Evolutionary conservation across 2,113 vertebrate genomes (phyloP).

Genomic region (Barnardius zonarius): DNA sequence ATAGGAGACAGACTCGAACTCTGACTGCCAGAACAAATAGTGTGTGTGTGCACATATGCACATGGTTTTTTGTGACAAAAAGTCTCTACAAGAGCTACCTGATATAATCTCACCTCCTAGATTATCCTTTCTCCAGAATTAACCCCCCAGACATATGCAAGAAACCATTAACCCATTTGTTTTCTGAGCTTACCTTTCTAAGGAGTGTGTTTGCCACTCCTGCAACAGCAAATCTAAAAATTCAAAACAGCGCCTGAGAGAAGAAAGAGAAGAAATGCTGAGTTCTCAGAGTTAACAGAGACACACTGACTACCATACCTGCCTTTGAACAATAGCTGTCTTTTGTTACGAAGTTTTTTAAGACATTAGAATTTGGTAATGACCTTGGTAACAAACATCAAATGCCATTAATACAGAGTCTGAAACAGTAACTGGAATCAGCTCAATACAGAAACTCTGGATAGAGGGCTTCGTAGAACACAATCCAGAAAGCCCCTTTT

Average conservation of each 20-base stretch:
- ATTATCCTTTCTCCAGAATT: neutral
- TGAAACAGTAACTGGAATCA: neutral
- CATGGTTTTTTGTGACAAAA: neutral
- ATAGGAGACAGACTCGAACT: neutral
- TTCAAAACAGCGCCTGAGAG: slow-evolving; percentile 90
- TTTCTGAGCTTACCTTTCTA: slow-evolving; percentile 86
- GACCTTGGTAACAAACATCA: neutral
- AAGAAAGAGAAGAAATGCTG: neutral
- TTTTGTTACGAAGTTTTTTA: neutral
- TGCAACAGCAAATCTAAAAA: slow-evolving; percentile 95
- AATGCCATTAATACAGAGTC: neutral
- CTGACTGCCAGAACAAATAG: neutral
- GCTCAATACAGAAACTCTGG: neutral
- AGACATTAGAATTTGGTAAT: neutral
- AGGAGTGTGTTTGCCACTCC: slow-evolving; percentile 93
- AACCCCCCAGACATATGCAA: neutral
- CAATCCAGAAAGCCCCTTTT: neutral
- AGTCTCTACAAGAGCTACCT: neutral
- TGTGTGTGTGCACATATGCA: rapidly evolving
- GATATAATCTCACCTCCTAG: neutral
- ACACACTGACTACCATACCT: too few relatives aligned
- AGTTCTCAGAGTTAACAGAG: neutral
- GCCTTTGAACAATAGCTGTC: neutral
- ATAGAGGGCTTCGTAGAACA: neutral
- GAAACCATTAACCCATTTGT: neutral